These are phyloP conservation scores for Oxycera nigricornis DNA, from an alignment of 2,888 invertebrate genomes.

Conservation along the genomic window DNA sequence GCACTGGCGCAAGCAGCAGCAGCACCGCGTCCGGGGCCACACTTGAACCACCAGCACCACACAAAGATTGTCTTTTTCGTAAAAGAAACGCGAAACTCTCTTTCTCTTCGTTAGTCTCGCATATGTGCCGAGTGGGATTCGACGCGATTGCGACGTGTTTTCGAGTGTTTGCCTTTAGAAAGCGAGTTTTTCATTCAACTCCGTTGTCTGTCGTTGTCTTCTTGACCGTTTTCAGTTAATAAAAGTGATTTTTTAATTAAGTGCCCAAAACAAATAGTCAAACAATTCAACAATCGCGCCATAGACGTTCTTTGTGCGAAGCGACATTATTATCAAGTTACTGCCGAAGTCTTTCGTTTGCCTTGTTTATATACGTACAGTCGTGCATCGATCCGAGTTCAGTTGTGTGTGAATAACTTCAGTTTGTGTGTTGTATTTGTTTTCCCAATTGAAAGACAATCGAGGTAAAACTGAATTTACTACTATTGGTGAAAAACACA, in stretches of 20 bases:
- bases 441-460: not conserved
- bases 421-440: slow-evolving; percentile 9
- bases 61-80: slow-evolving; percentile 39
- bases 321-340: slow-evolving; percentile 1
- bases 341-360: slow-evolving; percentile 29
- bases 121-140: slow-evolving; percentile 47
- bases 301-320: too few species aligned
- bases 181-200: slow-evolving; percentile 11
- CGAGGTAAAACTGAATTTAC: not conserved
- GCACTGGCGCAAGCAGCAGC: slow-evolving; percentile 25
- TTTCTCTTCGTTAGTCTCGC: slow-evolving; percentile 49
- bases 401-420: slow-evolving; percentile 14
- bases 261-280: too few species aligned
- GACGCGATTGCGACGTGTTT: slow-evolving; percentile 45
- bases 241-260: slow-evolving; percentile 24
- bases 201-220: not conserved
- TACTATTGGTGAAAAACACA: not conserved
- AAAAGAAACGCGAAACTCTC: slow-evolving; percentile 43
- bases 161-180: slow-evolving; percentile 27
- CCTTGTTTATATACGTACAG: slow-evolving; percentile 2
- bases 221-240: not conserved
- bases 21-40: not conserved
- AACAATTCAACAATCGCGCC: too few species aligned
- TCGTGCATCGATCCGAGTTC: slow-evolving; percentile 1
- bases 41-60: not conserved